Conservation (phyloP, 2,113 vertebrate species). For the Scomber japonicus region DNA sequence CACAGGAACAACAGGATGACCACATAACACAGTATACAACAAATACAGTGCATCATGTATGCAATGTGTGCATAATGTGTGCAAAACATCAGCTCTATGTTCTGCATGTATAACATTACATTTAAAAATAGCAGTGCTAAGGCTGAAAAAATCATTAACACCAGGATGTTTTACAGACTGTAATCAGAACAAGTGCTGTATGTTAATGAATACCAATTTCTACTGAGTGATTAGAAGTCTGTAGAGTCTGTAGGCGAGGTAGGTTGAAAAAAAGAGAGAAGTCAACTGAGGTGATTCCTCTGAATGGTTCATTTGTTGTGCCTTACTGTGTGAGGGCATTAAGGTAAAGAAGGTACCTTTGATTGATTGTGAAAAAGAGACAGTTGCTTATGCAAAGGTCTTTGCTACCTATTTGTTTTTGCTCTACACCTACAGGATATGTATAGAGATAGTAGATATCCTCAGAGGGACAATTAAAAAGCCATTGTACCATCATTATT, state of each 20-base stretch:
- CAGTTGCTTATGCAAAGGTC: conserved; percentile 10
- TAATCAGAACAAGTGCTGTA: not conserved
- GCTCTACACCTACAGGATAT: not conserved
- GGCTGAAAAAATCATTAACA: conserved; percentile 15
- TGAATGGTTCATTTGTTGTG: conserved; percentile 30
- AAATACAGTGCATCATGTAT: not conserved
- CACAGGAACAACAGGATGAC: too few relatives aligned
- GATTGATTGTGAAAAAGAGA: not conserved
- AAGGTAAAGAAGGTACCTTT: not conserved
- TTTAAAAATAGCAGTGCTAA: conserved; percentile 10
- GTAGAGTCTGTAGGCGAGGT: conserved; percentile 22
- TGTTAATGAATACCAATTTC: conserved; percentile 30
- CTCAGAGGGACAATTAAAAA: not conserved
- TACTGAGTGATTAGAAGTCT: conserved; percentile 31
- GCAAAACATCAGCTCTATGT: too few relatives aligned
- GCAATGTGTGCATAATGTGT: too few relatives aligned
- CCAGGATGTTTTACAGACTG: conserved; percentile 12
- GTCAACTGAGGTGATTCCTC: conserved; percentile 28
- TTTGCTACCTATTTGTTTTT: not conserved
- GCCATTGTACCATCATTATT: not conserved
- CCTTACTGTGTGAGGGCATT: not conserved
- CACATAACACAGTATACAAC: too few relatives aligned
- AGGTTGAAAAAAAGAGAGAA: conserved; percentile 6
- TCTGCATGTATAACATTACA: not conserved
- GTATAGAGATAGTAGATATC: too few relatives aligned